phyloP scores from a whole-genome alignment of 2,797 vertebrate species.

The Neosilurus hyrtlii region DNA sequence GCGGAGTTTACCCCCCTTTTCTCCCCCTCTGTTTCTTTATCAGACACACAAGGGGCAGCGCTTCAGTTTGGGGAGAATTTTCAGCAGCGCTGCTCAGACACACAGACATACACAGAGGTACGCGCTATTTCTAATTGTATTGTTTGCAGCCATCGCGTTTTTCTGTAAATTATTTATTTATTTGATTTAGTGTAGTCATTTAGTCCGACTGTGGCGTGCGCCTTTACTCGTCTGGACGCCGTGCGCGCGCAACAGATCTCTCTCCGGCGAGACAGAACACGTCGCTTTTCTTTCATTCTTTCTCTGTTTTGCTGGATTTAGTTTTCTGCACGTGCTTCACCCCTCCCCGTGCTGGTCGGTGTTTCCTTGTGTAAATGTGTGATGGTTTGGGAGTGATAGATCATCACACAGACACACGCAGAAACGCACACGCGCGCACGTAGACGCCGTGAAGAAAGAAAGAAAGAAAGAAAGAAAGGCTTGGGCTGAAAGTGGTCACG shows the following conservation, averaged over 20 bases:
- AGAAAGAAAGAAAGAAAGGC: background rate
- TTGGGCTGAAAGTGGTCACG: background rate
- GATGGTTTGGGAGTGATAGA: conserved; percentile 24
- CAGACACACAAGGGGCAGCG: conserved; percentile 73
- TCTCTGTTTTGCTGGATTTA: background rate
- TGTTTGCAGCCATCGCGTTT: background rate
- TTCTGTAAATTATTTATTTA: background rate
- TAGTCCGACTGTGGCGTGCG: background rate
- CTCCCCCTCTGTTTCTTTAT: conserved; percentile 54
- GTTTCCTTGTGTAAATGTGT: background rate
- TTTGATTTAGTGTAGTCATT: background rate
- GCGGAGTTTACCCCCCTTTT: conserved; percentile 59
- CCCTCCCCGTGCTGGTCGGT: conserved; percentile 21
- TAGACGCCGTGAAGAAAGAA: background rate
- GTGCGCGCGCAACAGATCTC: conserved; percentile 62
- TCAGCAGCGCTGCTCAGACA: conserved; percentile 74
- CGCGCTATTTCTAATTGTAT: background rate
- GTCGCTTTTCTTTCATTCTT: conserved; percentile 48
- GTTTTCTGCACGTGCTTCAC: background rate
- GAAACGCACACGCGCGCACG: background rate
- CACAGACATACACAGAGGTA: conserved; percentile 10
- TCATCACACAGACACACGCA: background rate
- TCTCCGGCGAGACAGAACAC: conserved; percentile 35
- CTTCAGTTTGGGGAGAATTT: conserved; percentile 78
- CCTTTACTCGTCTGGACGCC: conserved; percentile 51